Conservation (phyloP, 1,140 invertebrate species). For the Bombus pascuorum region DNA sequence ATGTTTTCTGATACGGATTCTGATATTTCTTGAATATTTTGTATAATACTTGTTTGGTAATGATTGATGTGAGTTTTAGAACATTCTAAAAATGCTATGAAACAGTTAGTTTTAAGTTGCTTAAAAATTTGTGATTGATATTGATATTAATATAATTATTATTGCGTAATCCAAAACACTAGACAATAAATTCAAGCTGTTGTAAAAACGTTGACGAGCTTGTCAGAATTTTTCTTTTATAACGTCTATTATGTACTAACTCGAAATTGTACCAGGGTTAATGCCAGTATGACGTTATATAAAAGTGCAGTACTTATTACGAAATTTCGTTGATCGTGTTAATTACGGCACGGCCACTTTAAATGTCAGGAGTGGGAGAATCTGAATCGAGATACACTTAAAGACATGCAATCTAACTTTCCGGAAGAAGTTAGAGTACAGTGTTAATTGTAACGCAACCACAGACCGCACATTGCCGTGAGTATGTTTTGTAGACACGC, state of each 20-base stretch:
- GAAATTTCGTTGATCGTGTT: constrained; percentile 8
- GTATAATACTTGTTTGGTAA: background rate
- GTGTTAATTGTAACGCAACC: constrained; percentile 61
- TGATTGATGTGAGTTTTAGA: background rate
- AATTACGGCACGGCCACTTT: background rate
- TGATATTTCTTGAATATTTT: background rate
- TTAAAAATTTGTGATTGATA: no score
- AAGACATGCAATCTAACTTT: constrained; percentile 24
- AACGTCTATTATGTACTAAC: background rate
- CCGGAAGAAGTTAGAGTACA: constrained; percentile 28
- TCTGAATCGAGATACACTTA: constrained; percentile 3
- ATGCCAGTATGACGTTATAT: background rate
- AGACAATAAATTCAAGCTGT: background rate
- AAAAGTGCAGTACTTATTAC: background rate
- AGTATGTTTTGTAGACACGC: constrained; percentile 48
- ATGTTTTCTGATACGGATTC: background rate
- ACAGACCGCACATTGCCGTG: constrained; percentile 46
- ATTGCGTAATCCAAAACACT: no score
- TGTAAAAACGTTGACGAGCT: no score
- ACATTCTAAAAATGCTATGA: no score
- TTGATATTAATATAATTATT: no score
- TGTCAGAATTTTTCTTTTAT: no score
- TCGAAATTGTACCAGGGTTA: background rate
- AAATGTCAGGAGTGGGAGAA: background rate
- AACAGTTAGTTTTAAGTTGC: no score